Base-by-base conservation (phyloP, 2,888 invertebrate species). In the Xestia c-nigrum region DNA sequence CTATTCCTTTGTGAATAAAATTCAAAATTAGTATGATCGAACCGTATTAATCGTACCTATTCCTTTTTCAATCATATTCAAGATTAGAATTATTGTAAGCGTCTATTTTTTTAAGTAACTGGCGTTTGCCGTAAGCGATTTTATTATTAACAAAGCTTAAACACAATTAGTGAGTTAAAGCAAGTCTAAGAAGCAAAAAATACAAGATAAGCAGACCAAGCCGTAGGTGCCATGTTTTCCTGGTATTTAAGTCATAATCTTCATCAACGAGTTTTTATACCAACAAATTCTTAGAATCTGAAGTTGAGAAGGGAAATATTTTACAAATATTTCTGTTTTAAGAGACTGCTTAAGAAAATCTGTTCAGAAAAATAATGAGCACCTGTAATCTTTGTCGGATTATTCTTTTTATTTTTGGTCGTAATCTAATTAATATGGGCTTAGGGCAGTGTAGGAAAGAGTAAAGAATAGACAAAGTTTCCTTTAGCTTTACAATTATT, bases 311-410 rank as follows among this genome's bases (percentile, higher is more conserved):
- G 38, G 19, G 2, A n/a, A 57, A 38, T 0, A 38, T 46, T 77
- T 71, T 43, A 46, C 50, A 38, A 59, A 72, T 46, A 3, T 50
- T 47, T 65, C 24, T 50, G 19, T 10, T 50, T 19, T 40, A n/a
- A 55, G 46, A 68, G 38, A 40, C 5, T 67, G 12, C 31, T 57
- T 50, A 3, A 40, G 19, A 64, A 55, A 69, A 76, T 55, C 47
- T 19, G 38, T 55, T 55, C n/a, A 47, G 7, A 31, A 77, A 77
- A 57, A 63, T 69, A 69, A 69, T 47, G 10, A 64, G 12, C 9
- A 38, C 5, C 14, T 14, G 21, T 12, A 40, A 55, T 55, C 19
- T 6, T 5, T 10, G 50, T 59, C 43, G 57, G 43, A 59, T 78
- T 71, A 57, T 65, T 50, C 31, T 70, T n/a, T 57, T 64, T 47